Base-by-base conservation (phyloP, 2,888 invertebrate species). In the Hymenopus coronatus region DNA sequence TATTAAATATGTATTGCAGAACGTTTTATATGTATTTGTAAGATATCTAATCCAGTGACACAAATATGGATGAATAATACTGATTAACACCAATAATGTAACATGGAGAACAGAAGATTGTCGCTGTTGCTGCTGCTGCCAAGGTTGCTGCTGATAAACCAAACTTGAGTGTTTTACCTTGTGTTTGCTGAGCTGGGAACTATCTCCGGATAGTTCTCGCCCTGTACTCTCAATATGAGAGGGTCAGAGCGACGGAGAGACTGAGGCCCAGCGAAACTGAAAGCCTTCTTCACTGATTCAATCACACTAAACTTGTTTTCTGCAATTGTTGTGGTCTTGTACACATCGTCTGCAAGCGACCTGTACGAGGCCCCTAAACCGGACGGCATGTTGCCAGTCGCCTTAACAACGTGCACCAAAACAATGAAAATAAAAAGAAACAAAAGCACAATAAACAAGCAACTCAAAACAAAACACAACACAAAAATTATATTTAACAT, bases 321-420 rank as follows among this genome's bases (percentile, higher is more conserved):
- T 83, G 94, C 94, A 91, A 94, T 93, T 88, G 95, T 95, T 86
- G 96, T 96, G 92, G 94, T 94, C 92, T 94, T 95, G 94, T 96
- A 96, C 91, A 95, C 95, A 93, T 95, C 94, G 92, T 95, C 95
- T 92, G 94, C 93, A 92, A 96, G 93, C 92, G 94, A 95, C 92
- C 94, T 94, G 94, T 96, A 96, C 92, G 95, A 95, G 93, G 95
- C 95, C 93, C 95, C 95, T 93, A 95, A 94, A 93, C 94, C 94
- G 92, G 94, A 94, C 93, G 95, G 95, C 96, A 96, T 96, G 86
- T 70, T 89, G 28, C 70, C 89, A 46, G 89, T 28, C 33, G 89
- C 83, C 89, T 89, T 82, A 28, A 70, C 54, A 70, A 70, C 54
- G 54, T 70, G 54, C 54, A 87, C 87, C 33, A 87, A n/a, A 87